Conservation (phyloP, 1,140 invertebrate genomes). For the Hylaeus anthracinus region DNA sequence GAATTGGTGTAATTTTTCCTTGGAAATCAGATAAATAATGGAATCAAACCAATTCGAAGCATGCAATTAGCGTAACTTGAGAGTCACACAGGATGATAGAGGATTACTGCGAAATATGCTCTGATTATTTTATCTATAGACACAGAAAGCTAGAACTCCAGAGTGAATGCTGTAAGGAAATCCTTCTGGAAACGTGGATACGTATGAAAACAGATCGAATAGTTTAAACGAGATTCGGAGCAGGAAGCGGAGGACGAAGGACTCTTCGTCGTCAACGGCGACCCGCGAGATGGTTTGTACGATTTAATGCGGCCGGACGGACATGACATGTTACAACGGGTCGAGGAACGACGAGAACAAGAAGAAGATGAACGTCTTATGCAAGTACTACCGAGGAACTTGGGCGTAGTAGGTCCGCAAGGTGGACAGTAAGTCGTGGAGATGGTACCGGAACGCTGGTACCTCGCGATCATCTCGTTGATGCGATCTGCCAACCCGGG, state of each 20-base stretch:
- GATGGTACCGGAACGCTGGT: slow-evolving; percentile 49
- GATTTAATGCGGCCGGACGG: slow-evolving; percentile 49
- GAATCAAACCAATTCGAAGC: too few species aligned
- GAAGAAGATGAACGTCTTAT: slow-evolving; percentile 39
- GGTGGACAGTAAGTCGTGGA: slow-evolving; percentile 48
- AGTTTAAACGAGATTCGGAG: slow-evolving; percentile 32
- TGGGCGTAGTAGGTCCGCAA: slow-evolving; percentile 34
- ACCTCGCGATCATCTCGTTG: slow-evolving; percentile 63
- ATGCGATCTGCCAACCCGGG: slow-evolving; percentile 56
- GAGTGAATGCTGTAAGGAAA: too few species aligned
- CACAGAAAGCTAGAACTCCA: too few species aligned
- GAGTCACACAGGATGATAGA: too few species aligned
- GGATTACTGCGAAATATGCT: too few species aligned
- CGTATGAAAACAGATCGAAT: not conserved
- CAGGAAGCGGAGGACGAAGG: slow-evolving; percentile 10
- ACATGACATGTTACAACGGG: slow-evolving; percentile 45
- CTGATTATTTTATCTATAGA: too few species aligned
- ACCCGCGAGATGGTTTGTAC: slow-evolving; percentile 43
- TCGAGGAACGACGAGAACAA: slow-evolving; percentile 17
- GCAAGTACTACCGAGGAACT: slow-evolving; percentile 40
- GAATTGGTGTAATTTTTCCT: too few species aligned
- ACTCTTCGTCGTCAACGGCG: slow-evolving; percentile 33
- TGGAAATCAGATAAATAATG: too few species aligned
- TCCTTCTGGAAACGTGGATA: too few species aligned
- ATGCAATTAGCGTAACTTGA: too few species aligned